phyloP scores from a whole-genome alignment of 2,797 vertebrate genomes.

The Mus minutoides region DNA sequence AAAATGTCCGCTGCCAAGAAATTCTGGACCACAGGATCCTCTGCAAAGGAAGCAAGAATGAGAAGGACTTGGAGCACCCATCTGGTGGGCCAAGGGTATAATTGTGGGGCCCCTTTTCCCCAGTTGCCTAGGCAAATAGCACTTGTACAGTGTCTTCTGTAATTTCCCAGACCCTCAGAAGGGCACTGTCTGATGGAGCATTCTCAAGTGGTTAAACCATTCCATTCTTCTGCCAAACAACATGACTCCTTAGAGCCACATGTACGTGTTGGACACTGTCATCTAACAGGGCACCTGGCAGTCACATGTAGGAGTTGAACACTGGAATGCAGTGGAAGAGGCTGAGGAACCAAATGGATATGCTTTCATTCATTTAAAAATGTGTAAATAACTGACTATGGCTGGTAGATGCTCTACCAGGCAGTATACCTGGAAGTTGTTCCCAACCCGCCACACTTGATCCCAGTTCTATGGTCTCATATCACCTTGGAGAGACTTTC shows the following conservation, averaged over 20 bases:
- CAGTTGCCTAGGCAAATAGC: neutral
- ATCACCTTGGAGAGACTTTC: neutral
- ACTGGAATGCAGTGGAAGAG: neutral
- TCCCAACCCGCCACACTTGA: neutral
- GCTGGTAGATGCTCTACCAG: neutral
- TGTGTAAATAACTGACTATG: neutral
- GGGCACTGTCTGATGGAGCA: neutral
- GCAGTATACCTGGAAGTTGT: neutral
- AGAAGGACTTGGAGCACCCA: neutral
- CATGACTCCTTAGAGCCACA: neutral
- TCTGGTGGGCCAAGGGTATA: accelerated
- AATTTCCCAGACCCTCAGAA: neutral
- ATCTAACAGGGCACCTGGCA: neutral
- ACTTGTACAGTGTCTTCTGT: neutral
- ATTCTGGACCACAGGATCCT: slow-evolving; percentile 61
- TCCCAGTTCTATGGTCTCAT: neutral
- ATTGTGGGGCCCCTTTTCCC: neutral
- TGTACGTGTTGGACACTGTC: neutral
- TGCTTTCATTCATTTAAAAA: neutral
- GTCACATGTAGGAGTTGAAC: no score
- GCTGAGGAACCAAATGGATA: neutral
- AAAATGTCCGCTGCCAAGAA: slow-evolving; percentile 68
- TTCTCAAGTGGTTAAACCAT: neutral
- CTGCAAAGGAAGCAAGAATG: slow-evolving; percentile 33
- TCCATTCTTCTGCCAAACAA: neutral